Conservation (phyloP, 2,113 vertebrate genomes). For the Sebastes schlegelii region DNA sequence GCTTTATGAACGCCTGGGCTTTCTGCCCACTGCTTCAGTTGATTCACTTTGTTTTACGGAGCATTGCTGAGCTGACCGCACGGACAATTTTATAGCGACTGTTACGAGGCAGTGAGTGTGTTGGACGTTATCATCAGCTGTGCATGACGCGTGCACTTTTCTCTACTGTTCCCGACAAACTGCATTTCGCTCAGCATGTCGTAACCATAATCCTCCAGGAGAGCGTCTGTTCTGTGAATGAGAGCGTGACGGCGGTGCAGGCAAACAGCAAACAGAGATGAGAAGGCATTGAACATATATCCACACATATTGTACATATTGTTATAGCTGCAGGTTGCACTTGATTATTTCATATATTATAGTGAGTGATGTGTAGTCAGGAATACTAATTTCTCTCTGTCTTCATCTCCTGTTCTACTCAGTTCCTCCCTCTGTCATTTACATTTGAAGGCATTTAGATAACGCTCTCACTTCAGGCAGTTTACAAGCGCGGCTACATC, state of each 20-base stretch:
- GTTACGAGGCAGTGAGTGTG: conserved; percentile 11
- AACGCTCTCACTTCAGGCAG: conserved; percentile 24
- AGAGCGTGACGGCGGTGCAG: conserved; percentile 7
- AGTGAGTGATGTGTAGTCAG: background rate
- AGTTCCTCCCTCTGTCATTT: conserved; percentile 27
- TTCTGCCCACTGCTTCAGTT: background rate
- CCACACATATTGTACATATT: background rate
- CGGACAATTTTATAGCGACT: conserved; percentile 4
- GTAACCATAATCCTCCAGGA: conserved; percentile 34
- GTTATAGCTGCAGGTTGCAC: background rate
- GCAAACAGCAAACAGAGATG: background rate
- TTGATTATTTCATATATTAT: background rate
- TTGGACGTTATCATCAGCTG: conserved; percentile 38
- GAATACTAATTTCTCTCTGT: background rate
- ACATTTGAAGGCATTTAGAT: conserved; percentile 33
- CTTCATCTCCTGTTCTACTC: background rate
- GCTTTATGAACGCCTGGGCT: conserved; percentile 1
- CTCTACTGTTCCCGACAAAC: conserved; percentile 23
- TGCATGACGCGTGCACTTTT: conserved; percentile 20
- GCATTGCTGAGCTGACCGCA: conserved; percentile 23
- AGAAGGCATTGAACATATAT: background rate
- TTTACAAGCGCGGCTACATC: conserved; percentile 1
- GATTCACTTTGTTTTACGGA: conserved; percentile 37
- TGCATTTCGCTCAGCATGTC: conserved; percentile 42
- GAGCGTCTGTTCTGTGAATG: conserved; percentile 16